A percentile compares a stretch with the other conserved stretches of the same genome.
phyloP scores from a whole-genome alignment of 2,888 invertebrate genomes.

The Oscheius sp. region DNA sequence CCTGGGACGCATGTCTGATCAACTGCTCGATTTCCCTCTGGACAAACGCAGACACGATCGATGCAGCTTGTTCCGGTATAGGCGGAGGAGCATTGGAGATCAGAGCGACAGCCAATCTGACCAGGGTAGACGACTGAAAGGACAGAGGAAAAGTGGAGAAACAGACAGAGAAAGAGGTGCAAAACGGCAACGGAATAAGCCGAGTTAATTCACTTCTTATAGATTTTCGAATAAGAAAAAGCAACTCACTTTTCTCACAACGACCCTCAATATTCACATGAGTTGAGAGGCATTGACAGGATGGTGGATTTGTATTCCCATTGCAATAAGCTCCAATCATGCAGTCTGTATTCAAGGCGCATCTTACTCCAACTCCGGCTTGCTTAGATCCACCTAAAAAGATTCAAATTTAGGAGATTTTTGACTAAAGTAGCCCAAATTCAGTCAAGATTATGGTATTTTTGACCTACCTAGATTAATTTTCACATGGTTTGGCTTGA shows the following conservation, averaged over 20 bases:
- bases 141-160: too few species aligned
- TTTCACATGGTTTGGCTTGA: constrained; percentile 50
- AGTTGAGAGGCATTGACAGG: constrained; percentile 70
- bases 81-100: constrained; percentile 68
- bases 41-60: constrained; percentile 67
- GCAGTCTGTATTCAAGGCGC: constrained; percentile 69
- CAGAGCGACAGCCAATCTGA: constrained; percentile 67
- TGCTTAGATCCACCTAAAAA: constrained; percentile 58
- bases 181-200: background rate
- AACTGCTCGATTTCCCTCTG: constrained; percentile 64
- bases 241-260: constrained; percentile 67
- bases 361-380: constrained; percentile 65
- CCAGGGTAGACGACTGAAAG: constrained; percentile 70
- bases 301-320: constrained; percentile 66
- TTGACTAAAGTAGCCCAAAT: background rate
- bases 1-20: constrained; percentile 70
- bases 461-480: constrained; percentile 38
- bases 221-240: too few species aligned
- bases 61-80: constrained; percentile 64
- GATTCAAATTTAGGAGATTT: background rate
- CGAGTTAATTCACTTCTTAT: background rate
- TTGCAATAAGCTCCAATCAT: constrained; percentile 70
- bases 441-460: constrained; percentile 30
- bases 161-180: background rate
- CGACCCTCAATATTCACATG: constrained; percentile 67